These are phyloP conservation scores for Lamellibrachia columna DNA, from an alignment of 2,888 invertebrate genomes.

Conservation along the genomic window DNA sequence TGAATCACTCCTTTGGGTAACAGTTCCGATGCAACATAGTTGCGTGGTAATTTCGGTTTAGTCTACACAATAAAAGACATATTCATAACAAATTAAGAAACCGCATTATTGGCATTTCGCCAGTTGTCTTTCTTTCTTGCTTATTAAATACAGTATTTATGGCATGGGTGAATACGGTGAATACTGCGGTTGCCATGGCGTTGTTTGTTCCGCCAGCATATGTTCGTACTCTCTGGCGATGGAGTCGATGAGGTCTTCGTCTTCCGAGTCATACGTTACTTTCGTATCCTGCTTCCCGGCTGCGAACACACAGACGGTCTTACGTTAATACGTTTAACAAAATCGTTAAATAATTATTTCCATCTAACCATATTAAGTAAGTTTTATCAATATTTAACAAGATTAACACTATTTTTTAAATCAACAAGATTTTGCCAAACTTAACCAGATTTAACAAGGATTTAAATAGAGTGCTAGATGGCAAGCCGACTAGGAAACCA, in stretches of 20 bases:
- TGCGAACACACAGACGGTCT: background rate
- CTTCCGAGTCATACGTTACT: background rate
- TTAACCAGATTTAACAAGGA: no score
- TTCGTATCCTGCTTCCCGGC: background rate
- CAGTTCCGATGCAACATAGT: background rate
- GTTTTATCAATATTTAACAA: background rate
- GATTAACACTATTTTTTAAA: no score
- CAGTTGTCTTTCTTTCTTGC: background rate
- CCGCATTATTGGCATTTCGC: background rate
- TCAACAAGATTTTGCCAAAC: no score
- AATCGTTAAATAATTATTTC: background rate
- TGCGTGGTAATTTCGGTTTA: background rate
- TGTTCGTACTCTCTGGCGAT: conserved; percentile 2
- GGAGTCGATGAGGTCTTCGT: background rate
- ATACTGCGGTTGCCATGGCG: background rate
- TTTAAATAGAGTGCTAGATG: no score
- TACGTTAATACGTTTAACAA: background rate
- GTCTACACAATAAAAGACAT: background rate
- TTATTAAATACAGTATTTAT: background rate
- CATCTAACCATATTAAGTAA: background rate
- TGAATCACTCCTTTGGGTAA: background rate
- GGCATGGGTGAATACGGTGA: background rate
- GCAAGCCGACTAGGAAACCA: no score
- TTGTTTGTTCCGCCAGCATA: background rate
- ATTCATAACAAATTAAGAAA: background rate